phyloP scores from a whole-genome alignment of 2,797 vertebrate genomes.

The Channallabes apus region DNA sequence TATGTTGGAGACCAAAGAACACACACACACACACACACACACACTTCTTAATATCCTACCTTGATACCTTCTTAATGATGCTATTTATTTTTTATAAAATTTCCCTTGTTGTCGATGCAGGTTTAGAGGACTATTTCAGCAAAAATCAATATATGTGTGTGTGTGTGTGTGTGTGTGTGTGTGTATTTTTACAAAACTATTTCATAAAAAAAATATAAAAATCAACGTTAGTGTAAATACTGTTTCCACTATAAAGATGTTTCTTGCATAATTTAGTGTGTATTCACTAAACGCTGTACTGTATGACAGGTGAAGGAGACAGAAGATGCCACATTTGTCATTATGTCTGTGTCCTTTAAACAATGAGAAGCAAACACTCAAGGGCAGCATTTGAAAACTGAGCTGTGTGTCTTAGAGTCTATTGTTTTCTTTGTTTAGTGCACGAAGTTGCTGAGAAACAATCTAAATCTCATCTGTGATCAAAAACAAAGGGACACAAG shows the following conservation, averaged over 20 bases:
- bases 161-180: not conserved
- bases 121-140: not conserved
- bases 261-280: not conserved
- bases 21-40: not conserved
- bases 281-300: not conserved
- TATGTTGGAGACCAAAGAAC: conserved; percentile 37
- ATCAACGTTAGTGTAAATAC: not conserved
- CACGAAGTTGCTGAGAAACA: not conserved
- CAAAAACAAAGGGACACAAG: not conserved
- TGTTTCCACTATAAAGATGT: not conserved
- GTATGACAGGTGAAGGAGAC: not conserved
- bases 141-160: not conserved
- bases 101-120: not conserved
- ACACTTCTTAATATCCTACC: not conserved
- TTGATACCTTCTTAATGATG: not conserved
- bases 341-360: not conserved
- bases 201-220: not conserved
- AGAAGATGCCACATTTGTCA: not conserved
- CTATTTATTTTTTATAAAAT: conserved; percentile 9
- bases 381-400: not conserved
- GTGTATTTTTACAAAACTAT: not conserved
- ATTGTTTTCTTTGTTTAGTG: not conserved
- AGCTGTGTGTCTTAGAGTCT: not conserved
- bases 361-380: not conserved
- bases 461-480: not conserved